These are phyloP conservation scores for Gambusia yucatana DNA, from an alignment of 2,797 vertebrate genomes.

Conservation along the genomic window DNA sequence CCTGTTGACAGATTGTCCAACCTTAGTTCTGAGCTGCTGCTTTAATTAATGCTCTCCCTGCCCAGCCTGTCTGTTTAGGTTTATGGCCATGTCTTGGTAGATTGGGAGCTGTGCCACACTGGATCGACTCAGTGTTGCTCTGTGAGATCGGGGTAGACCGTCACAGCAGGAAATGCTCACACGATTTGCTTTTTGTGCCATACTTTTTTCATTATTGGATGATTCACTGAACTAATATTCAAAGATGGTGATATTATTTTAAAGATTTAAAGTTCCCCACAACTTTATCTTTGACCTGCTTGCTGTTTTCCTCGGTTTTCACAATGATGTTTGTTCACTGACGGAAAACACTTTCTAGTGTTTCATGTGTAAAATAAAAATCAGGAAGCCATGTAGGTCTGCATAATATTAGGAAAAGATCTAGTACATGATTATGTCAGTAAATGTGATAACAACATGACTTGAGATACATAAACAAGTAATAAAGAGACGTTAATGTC, in stretches of 20 bases:
- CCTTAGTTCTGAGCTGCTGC: background rate
- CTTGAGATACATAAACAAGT: background rate
- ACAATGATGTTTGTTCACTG: background rate
- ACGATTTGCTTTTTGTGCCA: background rate
- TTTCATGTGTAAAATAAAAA: background rate
- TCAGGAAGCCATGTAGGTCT: background rate
- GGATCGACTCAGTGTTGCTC: background rate
- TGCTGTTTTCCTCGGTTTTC: background rate
- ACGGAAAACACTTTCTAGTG: background rate
- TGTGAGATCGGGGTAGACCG: background rate
- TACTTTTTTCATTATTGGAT: background rate
- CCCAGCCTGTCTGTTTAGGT: background rate
- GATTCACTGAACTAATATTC: background rate
- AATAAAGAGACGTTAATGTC: background rate
- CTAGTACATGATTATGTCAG: background rate
- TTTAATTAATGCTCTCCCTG: background rate
- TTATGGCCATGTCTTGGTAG: background rate
- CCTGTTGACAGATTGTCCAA: background rate
- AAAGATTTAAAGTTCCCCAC: background rate
- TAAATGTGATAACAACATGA: background rate
- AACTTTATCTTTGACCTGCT: background rate
- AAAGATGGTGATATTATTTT: background rate
- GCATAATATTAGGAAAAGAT: background rate
- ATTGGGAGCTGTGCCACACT: background rate
- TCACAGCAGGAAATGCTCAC: background rate